Base-by-base conservation (phyloP, 2,797 vertebrate species). In the Cyprinodon diabolis region DNA sequence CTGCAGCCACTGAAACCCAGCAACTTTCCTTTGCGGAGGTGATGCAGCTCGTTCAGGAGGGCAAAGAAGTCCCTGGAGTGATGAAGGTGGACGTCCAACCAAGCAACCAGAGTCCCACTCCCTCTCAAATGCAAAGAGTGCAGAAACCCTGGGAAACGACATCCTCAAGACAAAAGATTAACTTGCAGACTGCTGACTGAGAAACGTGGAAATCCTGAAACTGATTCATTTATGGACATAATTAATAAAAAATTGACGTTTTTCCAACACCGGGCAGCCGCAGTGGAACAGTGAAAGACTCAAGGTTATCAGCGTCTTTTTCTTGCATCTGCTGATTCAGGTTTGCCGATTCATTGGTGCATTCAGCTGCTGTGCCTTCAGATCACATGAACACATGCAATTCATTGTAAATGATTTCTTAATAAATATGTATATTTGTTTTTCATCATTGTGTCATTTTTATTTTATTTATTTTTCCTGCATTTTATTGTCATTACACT, bases 1-100 rank as follows among this genome's bases (percentile, higher is more conserved):
- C 74, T 14, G 58, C 68, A 15, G 52, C 72, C 35, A 74, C 71
- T 0, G 80, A 86, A 51, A 17, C 12, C 1, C 56, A 60, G 47
- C 75, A 83, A 69, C 90, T 95, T 40, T 94, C 94, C 60, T 95
- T 96, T 72, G 85, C 87, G 0, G 93, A 95, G 74, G 95, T 95
- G 75, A 94, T 95, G 85, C 89, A 51, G 35, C 86, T 94, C 66
- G 87, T 96, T 75, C 93, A 95, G 84, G 92, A 92, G 23, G 95
- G 95, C 1, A 90, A 94, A 75, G 92, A 94, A 47, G 87, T 95
- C 3, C 94, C 94, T 0, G 94, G 94, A 70, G 85, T 87, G 10
- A 78, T 71, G 25, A 90, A 87, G 58, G 68, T 87, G 79, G 93
- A 95, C 54, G 71, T 95, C 17, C 83, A 81, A 68, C 89, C 95